A percentile compares a stretch with the other conserved stretches of the same genome.
These are phyloP conservation scores for Lycophotia porphyrea DNA, from an alignment of 2,888 invertebrate genomes.

Conservation along the genomic window DNA sequence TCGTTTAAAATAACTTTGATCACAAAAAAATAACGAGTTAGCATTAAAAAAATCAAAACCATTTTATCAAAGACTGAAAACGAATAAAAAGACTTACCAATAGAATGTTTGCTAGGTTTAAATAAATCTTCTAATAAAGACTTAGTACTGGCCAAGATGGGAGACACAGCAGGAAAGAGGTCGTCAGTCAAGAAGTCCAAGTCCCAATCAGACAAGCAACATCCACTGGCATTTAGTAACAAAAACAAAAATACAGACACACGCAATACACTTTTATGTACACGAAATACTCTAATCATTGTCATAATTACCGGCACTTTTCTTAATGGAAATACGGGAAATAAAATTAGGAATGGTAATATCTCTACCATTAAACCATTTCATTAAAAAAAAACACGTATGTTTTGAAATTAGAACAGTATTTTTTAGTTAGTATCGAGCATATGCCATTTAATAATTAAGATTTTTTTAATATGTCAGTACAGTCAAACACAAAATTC, in stretches of 20 bases:
- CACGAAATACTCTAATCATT: constrained; percentile 68
- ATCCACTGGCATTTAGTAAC: constrained; percentile 73
- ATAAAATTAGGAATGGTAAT: constrained; percentile 33
- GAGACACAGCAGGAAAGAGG: constrained; percentile 77
- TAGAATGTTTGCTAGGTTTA: constrained; percentile 63
- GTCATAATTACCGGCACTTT: constrained; percentile 66
- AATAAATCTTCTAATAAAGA: constrained; percentile 78
- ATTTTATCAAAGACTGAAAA: not conserved
- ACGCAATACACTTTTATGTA: constrained; percentile 66
- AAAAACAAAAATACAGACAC: constrained; percentile 69
- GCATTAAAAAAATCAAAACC: not conserved
- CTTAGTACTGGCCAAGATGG: constrained; percentile 77
- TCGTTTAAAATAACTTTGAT: not conserved
- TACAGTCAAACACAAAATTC: constrained; percentile 22
- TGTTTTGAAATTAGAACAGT: constrained; percentile 34
- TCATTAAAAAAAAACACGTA: constrained; percentile 8
- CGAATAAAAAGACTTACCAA: constrained; percentile 74
- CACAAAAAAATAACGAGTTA: not conserved
- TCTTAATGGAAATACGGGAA: constrained; percentile 51
- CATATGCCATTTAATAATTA: not conserved
- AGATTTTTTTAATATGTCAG: not conserved
- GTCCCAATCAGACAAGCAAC: constrained; percentile 81
- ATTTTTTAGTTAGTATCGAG: not conserved
- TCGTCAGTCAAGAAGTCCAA: constrained; percentile 82
- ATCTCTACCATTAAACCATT: not conserved